Evolutionary conservation across 2,888 invertebrate genomes (phyloP), one percentile per base, ranked within the genome.

Genomic region (Perithous albicinctus): DNA sequence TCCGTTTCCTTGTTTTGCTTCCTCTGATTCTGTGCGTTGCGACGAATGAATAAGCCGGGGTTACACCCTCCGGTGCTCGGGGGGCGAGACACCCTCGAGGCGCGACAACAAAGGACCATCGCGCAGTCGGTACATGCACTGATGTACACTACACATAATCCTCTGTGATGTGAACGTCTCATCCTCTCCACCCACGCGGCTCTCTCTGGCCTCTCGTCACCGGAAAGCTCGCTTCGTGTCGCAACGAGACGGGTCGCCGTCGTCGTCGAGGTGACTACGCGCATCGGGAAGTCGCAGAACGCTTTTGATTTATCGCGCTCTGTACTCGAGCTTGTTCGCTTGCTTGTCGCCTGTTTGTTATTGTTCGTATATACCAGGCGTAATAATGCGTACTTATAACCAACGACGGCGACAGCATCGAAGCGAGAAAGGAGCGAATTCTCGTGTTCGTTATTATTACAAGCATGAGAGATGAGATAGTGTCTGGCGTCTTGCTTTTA

Each of bases 41-140:
- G 90, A 78, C 86, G 89, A 89, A 89, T 91, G 91, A 92, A 92
- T 91, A 91, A 91, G 89, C 89, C 88, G 88, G 89, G 89, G 90
- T 89, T 90, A 90, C 89, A 89, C 90, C 91, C 91, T 90, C 87
- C 87, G 88, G 87, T 64, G 63, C 69, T 69, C 86, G 88, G 85
- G 54, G 86, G 86, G 85, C 85, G 89, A 89, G 90, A 90, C 90
- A 89, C 89, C 89, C 90, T 90, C 83, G 87, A 82, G 84, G 78
- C 82, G 77, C 78, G 81, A 85, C 84, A 86, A 86, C 84, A 84
- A 83, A 84, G 85, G 78, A 70, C 59, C 61, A 85, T 84, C 85
- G 82, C 75, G 77, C 63, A 70, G 63, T 83, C 80, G 54, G 56
- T 59, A 43, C 35, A n/a, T 48, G 26, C 35, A 7, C 20, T 8